phyloP scores from a whole-genome alignment of 2,888 invertebrate species.

The Philonicus albiceps region DNA sequence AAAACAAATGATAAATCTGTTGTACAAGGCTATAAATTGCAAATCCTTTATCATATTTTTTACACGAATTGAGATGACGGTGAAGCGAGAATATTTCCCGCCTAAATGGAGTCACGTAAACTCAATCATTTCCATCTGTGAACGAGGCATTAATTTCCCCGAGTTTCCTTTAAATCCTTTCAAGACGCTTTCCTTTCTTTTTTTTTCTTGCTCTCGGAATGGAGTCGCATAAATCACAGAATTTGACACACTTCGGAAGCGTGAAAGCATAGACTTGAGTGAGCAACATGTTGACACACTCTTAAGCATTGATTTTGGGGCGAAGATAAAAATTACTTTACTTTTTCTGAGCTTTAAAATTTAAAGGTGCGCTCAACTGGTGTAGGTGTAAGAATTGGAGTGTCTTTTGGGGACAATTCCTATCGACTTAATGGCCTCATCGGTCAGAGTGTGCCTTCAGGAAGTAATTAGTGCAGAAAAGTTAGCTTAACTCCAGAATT shows the following conservation, averaged over 20 bases:
- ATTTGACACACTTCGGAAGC: conserved; percentile 30
- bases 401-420: neutral
- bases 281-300: neutral
- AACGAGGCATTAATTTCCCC: conserved; percentile 53
- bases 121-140: conserved; percentile 58
- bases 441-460: neutral
- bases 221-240: conserved; percentile 33
- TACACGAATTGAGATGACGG: conserved; percentile 18
- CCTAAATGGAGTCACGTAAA: conserved; percentile 60
- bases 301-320: neutral
- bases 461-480: neutral
- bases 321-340: neutral
- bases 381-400: neutral
- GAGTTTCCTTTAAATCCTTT: conserved; percentile 45
- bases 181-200: neutral
- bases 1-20: conserved; percentile 42
- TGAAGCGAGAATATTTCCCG: conserved; percentile 32
- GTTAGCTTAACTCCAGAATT: neutral
- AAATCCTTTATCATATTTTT: conserved; percentile 45
- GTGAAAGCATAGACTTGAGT: neutral
- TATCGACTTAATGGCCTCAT: neutral
- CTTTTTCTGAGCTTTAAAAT: neutral
- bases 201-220: neutral
- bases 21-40: conserved; percentile 31
- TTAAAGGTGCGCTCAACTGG: neutral